A percentile compares a stretch with the other conserved stretches of the same genome.
Evolutionary conservation across 2,888 invertebrate genomes (phyloP).

Genomic region (Dryococelus australis): DNA sequence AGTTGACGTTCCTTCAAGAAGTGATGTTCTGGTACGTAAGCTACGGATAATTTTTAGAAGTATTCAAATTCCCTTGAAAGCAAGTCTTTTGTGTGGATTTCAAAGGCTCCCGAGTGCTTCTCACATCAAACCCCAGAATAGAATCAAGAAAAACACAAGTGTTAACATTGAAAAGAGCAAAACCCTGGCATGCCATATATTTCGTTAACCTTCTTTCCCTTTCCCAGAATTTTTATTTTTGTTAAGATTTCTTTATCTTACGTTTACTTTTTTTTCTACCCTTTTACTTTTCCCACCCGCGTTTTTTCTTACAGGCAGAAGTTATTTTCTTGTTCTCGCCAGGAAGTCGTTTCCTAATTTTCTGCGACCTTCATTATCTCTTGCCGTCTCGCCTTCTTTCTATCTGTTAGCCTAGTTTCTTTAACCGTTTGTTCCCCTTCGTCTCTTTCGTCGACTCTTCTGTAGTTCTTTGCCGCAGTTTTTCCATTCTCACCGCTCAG

Average conservation of each 20-base stretch:
- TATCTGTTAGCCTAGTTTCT: not conserved
- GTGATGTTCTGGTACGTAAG: too few relatives aligned
- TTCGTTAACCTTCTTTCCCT: not conserved
- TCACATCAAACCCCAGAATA: not conserved
- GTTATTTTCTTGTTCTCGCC: conserved; percentile 10
- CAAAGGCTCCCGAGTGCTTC: not conserved
- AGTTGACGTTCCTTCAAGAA: not conserved
- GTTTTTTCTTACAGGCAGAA: conserved; percentile 4
- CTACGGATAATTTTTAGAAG: not conserved
- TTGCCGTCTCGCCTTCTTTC: not conserved
- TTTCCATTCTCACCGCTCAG: not conserved
- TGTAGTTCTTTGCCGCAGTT: not conserved
- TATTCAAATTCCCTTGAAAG: not conserved
- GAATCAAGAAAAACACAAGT: not conserved
- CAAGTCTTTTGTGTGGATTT: not conserved
- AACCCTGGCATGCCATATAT: not conserved
- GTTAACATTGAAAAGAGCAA: not conserved
- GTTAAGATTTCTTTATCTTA: not conserved
- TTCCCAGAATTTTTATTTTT: not conserved
- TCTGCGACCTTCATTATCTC: conserved; percentile 16
- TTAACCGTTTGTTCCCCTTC: not conserved
- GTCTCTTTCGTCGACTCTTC: not conserved
- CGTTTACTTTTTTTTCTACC: not conserved
- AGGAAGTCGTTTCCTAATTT: conserved; percentile 16
- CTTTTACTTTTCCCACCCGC: not conserved